phyloP scores from a whole-genome alignment of 1,140 invertebrate genomes.

The Globodera ellingtonae region DNA sequence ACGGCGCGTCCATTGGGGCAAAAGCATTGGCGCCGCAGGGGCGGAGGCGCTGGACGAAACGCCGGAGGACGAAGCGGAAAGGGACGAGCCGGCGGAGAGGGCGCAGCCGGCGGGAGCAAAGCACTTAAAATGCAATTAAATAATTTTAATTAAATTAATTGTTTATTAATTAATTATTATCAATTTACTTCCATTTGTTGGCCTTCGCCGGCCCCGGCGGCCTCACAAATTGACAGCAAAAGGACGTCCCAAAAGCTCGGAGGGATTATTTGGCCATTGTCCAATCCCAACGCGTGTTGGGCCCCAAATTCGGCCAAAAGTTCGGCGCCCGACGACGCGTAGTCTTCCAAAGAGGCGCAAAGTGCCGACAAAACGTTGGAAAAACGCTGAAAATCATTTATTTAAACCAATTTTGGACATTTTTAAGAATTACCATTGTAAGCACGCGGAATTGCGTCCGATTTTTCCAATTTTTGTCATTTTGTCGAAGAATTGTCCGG shows the following conservation, averaged over 20 bases:
- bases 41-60: background rate
- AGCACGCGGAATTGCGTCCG: background rate
- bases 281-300: background rate
- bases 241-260: constrained; percentile 10
- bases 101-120: background rate
- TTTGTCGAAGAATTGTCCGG: constrained; percentile 3
- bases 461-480: background rate
- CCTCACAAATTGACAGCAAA: constrained; percentile 10
- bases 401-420: background rate
- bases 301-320: constrained; percentile 11
- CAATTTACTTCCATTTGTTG: background rate
- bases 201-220: constrained; percentile 1
- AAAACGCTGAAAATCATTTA: constrained; percentile 1
- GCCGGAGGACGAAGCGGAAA: constrained; percentile 1
- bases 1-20: constrained; percentile 10
- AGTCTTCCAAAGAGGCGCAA: background rate
- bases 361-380: background rate
- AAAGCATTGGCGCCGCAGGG: constrained; percentile 2
- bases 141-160: background rate
- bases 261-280: background rate
- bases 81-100: background rate
- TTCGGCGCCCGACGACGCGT: background rate
- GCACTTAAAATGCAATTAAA: background rate
- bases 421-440: background rate
- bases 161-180: background rate